A percentile compares a stretch with the other conserved stretches of the same genome.
phyloP scores from a whole-genome alignment of 1,140 invertebrate species.

The Lineus longissimus region DNA sequence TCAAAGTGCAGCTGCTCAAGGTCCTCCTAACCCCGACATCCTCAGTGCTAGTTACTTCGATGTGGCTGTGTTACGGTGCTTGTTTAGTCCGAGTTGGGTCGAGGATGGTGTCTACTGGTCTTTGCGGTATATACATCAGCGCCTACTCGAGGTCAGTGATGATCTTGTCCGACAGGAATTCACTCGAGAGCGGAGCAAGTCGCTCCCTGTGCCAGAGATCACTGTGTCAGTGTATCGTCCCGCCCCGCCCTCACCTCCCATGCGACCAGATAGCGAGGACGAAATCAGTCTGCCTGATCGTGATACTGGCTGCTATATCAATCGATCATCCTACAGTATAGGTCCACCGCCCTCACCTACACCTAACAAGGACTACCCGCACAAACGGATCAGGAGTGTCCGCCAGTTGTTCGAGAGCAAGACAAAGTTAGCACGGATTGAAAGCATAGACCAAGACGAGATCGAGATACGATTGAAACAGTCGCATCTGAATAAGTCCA shows the following conservation, averaged over 20 bases:
- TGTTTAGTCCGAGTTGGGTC: constrained; percentile 96
- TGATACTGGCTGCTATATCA: neutral
- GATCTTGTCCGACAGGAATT: constrained; percentile 71
- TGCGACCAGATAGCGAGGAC: neutral
- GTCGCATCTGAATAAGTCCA: neutral
- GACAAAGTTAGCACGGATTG: constrained; percentile 3
- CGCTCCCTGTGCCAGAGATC: constrained; percentile 88
- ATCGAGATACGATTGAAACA: neutral
- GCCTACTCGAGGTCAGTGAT: constrained; percentile 52
- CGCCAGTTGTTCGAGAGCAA: constrained; percentile 1
- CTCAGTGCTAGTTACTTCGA: constrained; percentile 81
- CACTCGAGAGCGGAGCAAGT: constrained; percentile 80
- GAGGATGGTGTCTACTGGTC: constrained; percentile 98
- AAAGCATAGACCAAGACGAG: constrained; percentile 1
- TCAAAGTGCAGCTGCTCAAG: constrained; percentile 32
- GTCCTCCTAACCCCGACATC: constrained; percentile 33
- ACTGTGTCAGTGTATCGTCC: constrained; percentile 63
- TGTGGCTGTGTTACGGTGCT: constrained; percentile 88
- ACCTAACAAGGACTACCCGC: neutral
- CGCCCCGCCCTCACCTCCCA: neutral
- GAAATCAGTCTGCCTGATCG: constrained; percentile 1
- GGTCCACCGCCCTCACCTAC: neutral
- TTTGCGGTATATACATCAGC: constrained; percentile 68
- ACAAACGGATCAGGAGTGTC: neutral
- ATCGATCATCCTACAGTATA: neutral